Evolutionary conservation across 2,797 vertebrate species (phyloP).

Genomic region (Gallinago nigripennis): DNA sequence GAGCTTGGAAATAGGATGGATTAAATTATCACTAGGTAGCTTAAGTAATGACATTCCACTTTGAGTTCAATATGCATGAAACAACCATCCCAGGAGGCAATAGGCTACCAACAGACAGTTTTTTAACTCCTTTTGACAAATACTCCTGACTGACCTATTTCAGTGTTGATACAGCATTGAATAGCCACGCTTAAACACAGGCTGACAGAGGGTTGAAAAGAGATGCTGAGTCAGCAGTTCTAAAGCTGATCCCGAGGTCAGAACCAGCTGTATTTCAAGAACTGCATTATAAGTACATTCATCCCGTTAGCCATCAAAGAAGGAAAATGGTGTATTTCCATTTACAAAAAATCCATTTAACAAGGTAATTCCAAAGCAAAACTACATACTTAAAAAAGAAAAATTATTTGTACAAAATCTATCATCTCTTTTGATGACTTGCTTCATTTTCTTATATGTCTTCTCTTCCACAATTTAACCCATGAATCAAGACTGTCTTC

Average conservation of each 20-base stretch:
- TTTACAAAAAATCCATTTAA: not conserved
- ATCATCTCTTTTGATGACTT: not conserved
- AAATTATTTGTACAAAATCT: not conserved
- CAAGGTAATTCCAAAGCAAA: not conserved
- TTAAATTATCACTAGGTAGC: not conserved
- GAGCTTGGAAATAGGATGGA: not conserved
- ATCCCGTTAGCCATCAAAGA: not conserved
- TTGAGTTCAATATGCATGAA: not conserved
- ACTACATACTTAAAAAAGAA: not conserved
- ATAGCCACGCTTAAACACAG: not conserved
- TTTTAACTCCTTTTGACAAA: not conserved
- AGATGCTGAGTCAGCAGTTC: not conserved
- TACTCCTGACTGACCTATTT: not conserved
- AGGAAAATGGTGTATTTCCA: not conserved
- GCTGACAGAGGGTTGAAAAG: not conserved
- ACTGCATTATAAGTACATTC: not conserved
- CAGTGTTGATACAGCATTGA: not conserved
- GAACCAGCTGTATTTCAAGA: not conserved
- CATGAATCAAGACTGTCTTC: not conserved
- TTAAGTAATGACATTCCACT: not conserved
- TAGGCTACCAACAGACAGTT: rapidly evolving
- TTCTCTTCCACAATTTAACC: not conserved
- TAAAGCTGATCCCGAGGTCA: not conserved
- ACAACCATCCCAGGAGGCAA: not conserved
- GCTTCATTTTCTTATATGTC: not conserved